Evolutionary conservation across 2,797 vertebrate species (phyloP).

Genomic region (Anguilla megastoma): DNA sequence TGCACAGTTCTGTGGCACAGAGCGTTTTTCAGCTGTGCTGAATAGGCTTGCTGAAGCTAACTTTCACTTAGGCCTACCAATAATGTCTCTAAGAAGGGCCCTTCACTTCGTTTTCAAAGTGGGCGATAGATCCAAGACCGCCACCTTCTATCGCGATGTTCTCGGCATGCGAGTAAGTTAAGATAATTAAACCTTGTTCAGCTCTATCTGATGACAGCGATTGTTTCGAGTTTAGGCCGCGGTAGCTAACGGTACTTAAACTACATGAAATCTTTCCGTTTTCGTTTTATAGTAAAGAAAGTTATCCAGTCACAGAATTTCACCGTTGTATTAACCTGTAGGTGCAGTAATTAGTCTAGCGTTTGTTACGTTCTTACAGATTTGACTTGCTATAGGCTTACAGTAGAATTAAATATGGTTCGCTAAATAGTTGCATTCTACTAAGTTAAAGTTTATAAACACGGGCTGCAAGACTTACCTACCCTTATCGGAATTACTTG

Average conservation of each 20-base stretch:
- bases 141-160: conserved; percentile 86
- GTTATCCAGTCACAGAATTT: not conserved
- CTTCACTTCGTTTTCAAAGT: conserved; percentile 96
- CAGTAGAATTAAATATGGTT: not conserved
- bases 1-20: not conserved
- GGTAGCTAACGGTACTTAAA: not conserved
- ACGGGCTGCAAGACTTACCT: not conserved
- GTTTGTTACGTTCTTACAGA: not conserved
- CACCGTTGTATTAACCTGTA: not conserved
- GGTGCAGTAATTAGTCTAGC: too few relatives aligned
- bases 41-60: not conserved
- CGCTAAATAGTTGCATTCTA: not conserved
- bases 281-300: not conserved
- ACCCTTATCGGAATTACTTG: not conserved
- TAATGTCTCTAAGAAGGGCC: conserved; percentile 72
- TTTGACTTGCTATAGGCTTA: not conserved
- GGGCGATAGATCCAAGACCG: conserved; percentile 78
- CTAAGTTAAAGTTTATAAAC: not conserved
- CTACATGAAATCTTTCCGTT: not conserved
- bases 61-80: conserved; percentile 30
- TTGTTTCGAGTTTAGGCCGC: not conserved
- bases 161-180: conserved; percentile 86
- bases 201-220: too few relatives aligned
- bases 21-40: not conserved
- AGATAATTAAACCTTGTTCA: not conserved